Evolutionary conservation across 1,140 invertebrate species (phyloP), one percentile per base, ranked within the genome.

Genomic region (Luehdorfia chinensis): DNA sequence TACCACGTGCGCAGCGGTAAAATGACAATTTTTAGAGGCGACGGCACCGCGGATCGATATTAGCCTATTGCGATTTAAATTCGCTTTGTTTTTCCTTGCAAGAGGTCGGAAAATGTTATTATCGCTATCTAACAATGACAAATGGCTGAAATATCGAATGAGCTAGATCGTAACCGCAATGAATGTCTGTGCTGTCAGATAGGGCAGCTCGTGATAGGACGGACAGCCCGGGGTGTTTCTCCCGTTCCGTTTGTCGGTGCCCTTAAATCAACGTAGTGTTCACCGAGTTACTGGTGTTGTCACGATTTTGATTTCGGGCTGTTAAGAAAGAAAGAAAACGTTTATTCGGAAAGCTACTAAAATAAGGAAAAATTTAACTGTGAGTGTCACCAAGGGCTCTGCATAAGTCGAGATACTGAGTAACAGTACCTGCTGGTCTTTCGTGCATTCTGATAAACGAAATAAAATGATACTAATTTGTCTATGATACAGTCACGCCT

Each of bases 131-230:
- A 41, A 47, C 43, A 52, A 52, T 66, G 63, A 66, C 55, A 61
- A 66, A 66, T 62, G 63, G 54, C 49, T 45, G 43, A 41, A 56
- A 53, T 54, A 52, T 61, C 55, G 41, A 47, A 28, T 23, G 58
- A 47, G 49, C 55, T 56, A 47, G 51, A 60, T 60, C 46, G 45
- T 28, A 44, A 36, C 39, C 44, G 43, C 46, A 49, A 55, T 48
- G 45, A 50, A 34, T 44, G 51, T 39, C 45, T 44, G 32, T 37
- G 47, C 48, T 53, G 60, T 59, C 55, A 46, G 60, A 64, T 60
- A 55, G 50, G 19, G 14, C 37, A 32, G 15, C 50, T 58, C 62
- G 62, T 66, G 62, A 61, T 61, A 58, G 52, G 44, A 37, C 58
- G 43, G 47, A 47, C 28, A 11, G 53, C 62, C 62, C 23, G 27